Evolutionary conservation across 1,140 invertebrate species (phyloP).

Genomic region (Planococcus citri): DNA sequence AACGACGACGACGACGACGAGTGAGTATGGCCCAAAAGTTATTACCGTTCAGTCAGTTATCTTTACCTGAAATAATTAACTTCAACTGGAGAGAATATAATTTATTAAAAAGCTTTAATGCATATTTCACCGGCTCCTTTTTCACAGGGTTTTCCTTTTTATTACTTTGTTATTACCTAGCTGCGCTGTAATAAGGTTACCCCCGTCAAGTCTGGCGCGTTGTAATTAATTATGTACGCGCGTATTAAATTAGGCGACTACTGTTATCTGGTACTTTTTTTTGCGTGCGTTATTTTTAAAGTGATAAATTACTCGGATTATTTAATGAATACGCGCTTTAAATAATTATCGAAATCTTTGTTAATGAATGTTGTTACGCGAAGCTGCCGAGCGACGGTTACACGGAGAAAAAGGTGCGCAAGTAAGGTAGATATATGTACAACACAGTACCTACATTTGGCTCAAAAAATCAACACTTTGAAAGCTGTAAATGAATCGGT

Average conservation of each 20-base stretch:
- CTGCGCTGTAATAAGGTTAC: neutral
- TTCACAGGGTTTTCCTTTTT: neutral
- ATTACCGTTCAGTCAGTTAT: neutral
- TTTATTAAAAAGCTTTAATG: constrained; percentile 8
- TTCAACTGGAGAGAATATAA: neutral
- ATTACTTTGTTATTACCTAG: constrained; percentile 7
- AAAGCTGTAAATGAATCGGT: no score
- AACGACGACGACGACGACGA: no score
- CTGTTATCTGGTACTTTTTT: neutral
- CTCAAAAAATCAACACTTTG: no score
- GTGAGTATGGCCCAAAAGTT: neutral
- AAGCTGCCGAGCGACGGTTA: neutral
- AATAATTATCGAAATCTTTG: neutral
- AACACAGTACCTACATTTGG: no score
- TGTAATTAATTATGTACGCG: constrained; percentile 3
- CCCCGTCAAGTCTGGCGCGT: neutral
- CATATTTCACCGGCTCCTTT: constrained; percentile 2
- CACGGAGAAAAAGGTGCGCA: no score
- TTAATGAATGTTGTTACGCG: neutral
- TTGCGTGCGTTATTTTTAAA: neutral
- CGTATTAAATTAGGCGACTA: neutral
- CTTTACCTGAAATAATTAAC: neutral
- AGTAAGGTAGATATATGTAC: no score
- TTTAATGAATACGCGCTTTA: neutral
- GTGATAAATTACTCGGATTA: neutral